phyloP scores from a whole-genome alignment of 2,797 vertebrate genomes.

The Acanthurus tractus region DNA sequence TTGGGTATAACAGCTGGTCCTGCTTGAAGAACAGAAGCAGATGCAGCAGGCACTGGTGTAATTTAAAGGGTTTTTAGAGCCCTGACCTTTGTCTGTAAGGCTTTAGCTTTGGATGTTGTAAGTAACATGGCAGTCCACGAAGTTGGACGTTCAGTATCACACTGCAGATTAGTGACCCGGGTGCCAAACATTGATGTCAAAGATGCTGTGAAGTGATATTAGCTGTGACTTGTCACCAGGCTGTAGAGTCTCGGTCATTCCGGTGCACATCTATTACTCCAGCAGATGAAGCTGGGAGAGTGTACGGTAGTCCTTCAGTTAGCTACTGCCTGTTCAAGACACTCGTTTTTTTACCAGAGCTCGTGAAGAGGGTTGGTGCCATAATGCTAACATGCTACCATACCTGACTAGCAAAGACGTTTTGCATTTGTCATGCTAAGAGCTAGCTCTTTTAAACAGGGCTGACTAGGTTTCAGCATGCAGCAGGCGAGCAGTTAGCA shows the following conservation, averaged over 20 bases:
- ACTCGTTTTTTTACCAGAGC: slow-evolving; percentile 21
- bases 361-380: slow-evolving; percentile 53
- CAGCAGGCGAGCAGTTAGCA: slow-evolving; percentile 67
- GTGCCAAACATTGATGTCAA: slow-evolving; percentile 75
- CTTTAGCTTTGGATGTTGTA: slow-evolving; percentile 41
- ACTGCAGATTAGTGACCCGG: slow-evolving; percentile 44
- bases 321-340: slow-evolving; percentile 45
- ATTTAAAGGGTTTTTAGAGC: not conserved
- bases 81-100: slow-evolving; percentile 56
- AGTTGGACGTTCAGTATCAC: slow-evolving; percentile 24
- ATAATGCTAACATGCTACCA: slow-evolving; percentile 47
- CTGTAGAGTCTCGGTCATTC: slow-evolving; percentile 22
- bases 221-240: slow-evolving; percentile 37
- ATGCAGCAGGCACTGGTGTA: slow-evolving; percentile 24
- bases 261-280: slow-evolving; percentile 37
- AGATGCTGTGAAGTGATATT: slow-evolving; percentile 59
- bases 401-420: slow-evolving; percentile 25
- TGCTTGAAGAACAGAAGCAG: slow-evolving; percentile 33
- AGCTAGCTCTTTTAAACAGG: slow-evolving; percentile 54
- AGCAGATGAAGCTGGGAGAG: slow-evolving; percentile 31
- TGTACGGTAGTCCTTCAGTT: slow-evolving; percentile 33
- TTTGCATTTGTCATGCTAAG: slow-evolving; percentile 40
- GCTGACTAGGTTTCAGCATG: slow-evolving; percentile 67
- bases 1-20: slow-evolving; percentile 23
- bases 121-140: slow-evolving; percentile 15